These are phyloP conservation scores for Lepidostoma basale DNA, from an alignment of 1,140 invertebrate species.

Conservation along the genomic window DNA sequence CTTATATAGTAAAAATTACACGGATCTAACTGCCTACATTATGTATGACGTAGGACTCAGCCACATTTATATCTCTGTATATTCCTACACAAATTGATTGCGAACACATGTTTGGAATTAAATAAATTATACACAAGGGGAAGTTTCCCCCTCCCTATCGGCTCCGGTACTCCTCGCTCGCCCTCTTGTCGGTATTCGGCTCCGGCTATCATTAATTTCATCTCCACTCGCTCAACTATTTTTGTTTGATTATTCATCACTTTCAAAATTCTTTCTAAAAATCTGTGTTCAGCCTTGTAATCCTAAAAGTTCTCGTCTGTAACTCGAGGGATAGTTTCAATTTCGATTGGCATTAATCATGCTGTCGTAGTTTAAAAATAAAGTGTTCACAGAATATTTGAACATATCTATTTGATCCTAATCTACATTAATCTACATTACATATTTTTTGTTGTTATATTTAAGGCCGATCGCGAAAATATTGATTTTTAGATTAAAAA, in stretches of 20 bases:
- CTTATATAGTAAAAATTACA: constrained; percentile 19
- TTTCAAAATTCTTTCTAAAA: background rate
- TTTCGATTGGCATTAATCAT: no score
- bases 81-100: constrained; percentile 39
- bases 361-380: no score
- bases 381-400: no score
- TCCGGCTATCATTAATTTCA: constrained; percentile 19
- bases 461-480: no score
- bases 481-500: no score
- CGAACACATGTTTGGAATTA: constrained; percentile 44
- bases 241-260: constrained; percentile 18
- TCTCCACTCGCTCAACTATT: constrained; percentile 26
- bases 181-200: constrained; percentile 17
- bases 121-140: constrained; percentile 39
- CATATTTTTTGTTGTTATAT: no score
- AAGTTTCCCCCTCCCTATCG: constrained; percentile 7
- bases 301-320: background rate
- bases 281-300: background rate
- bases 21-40: background rate
- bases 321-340: no score
- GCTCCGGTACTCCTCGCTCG: constrained; percentile 1
- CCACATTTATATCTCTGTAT: constrained; percentile 23
- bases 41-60: background rate
- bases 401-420: no score
- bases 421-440: no score